Percentiles rank a stretch among this genome's conserved stretches.
Evolutionary conservation across 2,888 invertebrate species (phyloP).

Genomic region (Caradrina kadenii): DNA sequence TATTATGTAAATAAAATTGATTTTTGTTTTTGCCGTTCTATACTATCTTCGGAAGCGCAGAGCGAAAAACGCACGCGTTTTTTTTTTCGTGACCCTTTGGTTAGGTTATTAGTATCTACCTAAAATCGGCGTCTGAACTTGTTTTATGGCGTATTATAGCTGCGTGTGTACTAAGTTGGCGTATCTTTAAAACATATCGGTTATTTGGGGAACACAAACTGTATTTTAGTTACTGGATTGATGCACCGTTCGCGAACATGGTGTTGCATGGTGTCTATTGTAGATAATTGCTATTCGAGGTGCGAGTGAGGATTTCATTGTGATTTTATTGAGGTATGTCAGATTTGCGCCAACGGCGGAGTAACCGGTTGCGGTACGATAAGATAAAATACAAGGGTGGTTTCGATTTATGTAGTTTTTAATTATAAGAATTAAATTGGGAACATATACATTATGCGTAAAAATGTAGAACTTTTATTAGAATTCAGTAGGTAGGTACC

Average conservation of each 20-base stretch:
- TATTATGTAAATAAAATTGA: background rate
- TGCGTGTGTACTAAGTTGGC: background rate
- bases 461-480: background rate
- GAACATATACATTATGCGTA: background rate
- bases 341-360: conserved; percentile 16
- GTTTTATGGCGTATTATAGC: background rate
- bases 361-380: background rate
- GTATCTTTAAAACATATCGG: background rate
- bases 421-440: conserved; percentile 28
- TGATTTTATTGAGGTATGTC: conserved; percentile 7
- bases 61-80: no score
- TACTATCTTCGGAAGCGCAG: background rate
- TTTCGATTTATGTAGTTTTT: conserved; percentile 31
- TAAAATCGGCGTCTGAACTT: background rate
- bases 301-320: background rate
- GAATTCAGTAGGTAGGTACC: no score
- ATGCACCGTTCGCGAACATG: background rate
- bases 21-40: background rate
- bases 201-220: background rate
- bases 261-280: conserved; percentile 15
- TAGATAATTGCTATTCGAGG: background rate
- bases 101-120: background rate
- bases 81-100: no score
- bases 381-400: background rate
- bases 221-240: background rate